Evolutionary conservation across 2,888 invertebrate species (phyloP).

Genomic region (Pammene fasciana): DNA sequence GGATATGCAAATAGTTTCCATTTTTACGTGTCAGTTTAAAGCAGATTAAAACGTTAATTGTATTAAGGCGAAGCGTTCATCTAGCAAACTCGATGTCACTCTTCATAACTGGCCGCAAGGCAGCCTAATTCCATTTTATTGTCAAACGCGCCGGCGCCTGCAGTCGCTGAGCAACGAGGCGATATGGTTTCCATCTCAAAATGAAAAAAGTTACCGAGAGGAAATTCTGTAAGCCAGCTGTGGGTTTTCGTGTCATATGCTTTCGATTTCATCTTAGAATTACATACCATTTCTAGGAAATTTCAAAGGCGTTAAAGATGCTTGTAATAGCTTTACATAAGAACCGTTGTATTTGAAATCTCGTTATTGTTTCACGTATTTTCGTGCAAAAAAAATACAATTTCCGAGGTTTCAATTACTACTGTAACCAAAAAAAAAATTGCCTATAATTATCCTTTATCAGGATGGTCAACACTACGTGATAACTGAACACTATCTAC

Average conservation of each 20-base stretch:
- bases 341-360: no score
- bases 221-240: not conserved
- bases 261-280: not conserved
- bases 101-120: conserved; percentile 55
- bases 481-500: no score
- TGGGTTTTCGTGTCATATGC: not conserved
- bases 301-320: no score
- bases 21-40: no score
- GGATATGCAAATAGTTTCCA: no score
- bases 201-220: conserved; percentile 14
- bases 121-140: conserved; percentile 65
- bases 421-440: no score
- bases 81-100: conserved; percentile 56
- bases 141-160: conserved; percentile 54
- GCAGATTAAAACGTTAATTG: conserved; percentile 13
- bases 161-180: not conserved
- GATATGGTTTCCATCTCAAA: conserved; percentile 16
- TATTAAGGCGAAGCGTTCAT: conserved; percentile 22
- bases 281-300: not conserved
- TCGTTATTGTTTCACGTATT: no score
- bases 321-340: no score
- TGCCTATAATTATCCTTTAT: no score
- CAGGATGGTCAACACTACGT: no score
- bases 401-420: no score
- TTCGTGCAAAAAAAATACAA: no score